Evolutionary conservation across 2,797 vertebrate species (phyloP), one percentile per base, ranked within the genome.

Genomic region (Anniella stebbinsi): DNA sequence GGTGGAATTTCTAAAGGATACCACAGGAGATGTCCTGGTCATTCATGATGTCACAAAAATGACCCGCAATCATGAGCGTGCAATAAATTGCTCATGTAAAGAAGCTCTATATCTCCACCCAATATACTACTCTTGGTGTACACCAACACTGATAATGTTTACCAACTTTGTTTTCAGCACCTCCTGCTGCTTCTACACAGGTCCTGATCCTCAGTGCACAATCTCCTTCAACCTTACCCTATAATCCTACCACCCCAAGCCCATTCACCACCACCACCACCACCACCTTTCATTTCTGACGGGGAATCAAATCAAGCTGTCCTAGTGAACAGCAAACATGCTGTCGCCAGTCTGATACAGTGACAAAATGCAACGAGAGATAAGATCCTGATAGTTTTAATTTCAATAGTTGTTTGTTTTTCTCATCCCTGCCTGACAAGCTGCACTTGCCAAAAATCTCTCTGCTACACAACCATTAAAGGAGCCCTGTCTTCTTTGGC

Each of bases 171-270:
- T 2, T 38, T 82, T n/a, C 36, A 63, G 30, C 12, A 82, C 9
- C 25, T 33, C 13, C 66, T 48, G 11, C 15, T 30, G 77, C 38
- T 57, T 82, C 21, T 36, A 66, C 63, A 83, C 28, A 8, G 23
- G 23, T 63, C 9, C 10, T 33, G 51, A 21, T 38, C n/a, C 36
- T 67, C 60, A 33, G 11, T 70, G 25, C 28, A 41, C 38, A 33
- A 25, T n/a, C 38, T 25, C 36, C 41, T 73, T 70, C 28, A 91
- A 77, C 72, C 41, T 86, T 91, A 87, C 0, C n/a, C 30, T 54
- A 54, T 15, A 60, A 12, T 36, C 33, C 54, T n/a, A 57, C 90
- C 84, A 89, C 90, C 84, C 87, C 0, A 11, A 87, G 88, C 87
- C 90, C 38, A 84, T 45, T 67, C 60, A 17, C 6, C 3, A 33